These are phyloP conservation scores for Pomacea maculata DNA, from an alignment of 1,140 invertebrate species.

Conservation along the genomic window DNA sequence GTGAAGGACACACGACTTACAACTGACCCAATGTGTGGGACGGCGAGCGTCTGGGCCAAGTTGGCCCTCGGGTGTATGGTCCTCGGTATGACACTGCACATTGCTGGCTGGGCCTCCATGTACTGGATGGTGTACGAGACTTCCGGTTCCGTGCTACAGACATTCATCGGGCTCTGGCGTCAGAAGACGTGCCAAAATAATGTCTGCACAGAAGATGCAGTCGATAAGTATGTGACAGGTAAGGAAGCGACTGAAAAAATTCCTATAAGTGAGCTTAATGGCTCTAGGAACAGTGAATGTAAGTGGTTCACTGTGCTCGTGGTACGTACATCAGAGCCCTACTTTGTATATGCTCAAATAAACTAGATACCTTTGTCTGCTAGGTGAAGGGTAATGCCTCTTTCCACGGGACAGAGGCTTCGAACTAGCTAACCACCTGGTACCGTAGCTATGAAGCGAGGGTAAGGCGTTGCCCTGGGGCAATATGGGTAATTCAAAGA, in stretches of 20 bases:
- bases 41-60: constrained; percentile 32
- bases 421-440: too few relatives aligned
- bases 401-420: too few relatives aligned
- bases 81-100: constrained; percentile 25
- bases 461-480: too few relatives aligned
- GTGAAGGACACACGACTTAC: background rate
- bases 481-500: too few relatives aligned
- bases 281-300: too few relatives aligned
- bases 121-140: constrained; percentile 33
- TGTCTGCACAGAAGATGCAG: constrained; percentile 4
- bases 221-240: constrained; percentile 26
- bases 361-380: too few relatives aligned
- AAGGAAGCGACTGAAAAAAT: background rate
- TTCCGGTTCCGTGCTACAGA: constrained; percentile 12
- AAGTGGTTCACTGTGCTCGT: background rate
- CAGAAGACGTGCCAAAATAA: constrained; percentile 22
- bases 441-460: too few relatives aligned
- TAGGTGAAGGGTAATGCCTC: too few relatives aligned
- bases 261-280: too few relatives aligned
- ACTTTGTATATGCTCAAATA: too few relatives aligned
- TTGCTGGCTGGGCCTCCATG: constrained; percentile 30
- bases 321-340: too few relatives aligned
- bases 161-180: constrained; percentile 26
- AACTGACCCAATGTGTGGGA: constrained; percentile 25
- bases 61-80: constrained; percentile 26